phyloP scores from a whole-genome alignment of 2,113 vertebrate species.

The Paraplagusia blochii region DNA sequence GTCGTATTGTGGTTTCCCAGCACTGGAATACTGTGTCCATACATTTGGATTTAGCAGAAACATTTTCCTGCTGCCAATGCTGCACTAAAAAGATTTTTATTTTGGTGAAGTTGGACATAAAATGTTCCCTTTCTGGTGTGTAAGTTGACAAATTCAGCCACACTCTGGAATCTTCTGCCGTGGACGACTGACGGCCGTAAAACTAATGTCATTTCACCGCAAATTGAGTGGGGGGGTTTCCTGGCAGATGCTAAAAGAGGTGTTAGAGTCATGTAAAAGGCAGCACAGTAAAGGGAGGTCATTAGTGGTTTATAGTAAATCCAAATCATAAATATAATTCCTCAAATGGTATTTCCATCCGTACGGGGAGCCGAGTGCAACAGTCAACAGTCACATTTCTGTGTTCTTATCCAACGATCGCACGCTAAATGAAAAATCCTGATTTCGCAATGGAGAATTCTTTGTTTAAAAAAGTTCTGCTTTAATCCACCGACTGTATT shows the following conservation, averaged over 20 bases:
- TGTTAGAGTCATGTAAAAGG: constrained; percentile 66
- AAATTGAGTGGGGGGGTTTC: constrained; percentile 60
- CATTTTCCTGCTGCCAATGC: constrained; percentile 16
- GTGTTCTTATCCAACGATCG: constrained; percentile 35
- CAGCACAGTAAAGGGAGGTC: constrained; percentile 59
- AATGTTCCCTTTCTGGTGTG: constrained; percentile 32
- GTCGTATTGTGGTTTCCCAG: constrained; percentile 64
- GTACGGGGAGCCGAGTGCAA: constrained; percentile 36
- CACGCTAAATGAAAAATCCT: constrained; percentile 26
- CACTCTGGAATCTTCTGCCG: constrained; percentile 46
- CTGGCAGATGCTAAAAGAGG: constrained; percentile 68
- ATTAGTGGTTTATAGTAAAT: constrained; percentile 70
- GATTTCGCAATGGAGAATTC: constrained; percentile 35
- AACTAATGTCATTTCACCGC: constrained; percentile 55
- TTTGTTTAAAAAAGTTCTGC: constrained; percentile 23
- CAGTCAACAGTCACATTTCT: constrained; percentile 31
- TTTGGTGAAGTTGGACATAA: constrained; percentile 26
- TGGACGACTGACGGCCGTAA: constrained; percentile 63
- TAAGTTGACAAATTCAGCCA: constrained; percentile 46
- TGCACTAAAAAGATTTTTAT: constrained; percentile 31
- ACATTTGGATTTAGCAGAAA: constrained; percentile 52
- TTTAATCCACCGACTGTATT: constrained; percentile 21
- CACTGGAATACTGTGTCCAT: constrained; percentile 69
- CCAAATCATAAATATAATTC: constrained; percentile 60
- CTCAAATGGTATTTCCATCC: constrained; percentile 63